Base-by-base conservation (phyloP, 2,888 invertebrate genomes). In the Dynastes tityus region DNA sequence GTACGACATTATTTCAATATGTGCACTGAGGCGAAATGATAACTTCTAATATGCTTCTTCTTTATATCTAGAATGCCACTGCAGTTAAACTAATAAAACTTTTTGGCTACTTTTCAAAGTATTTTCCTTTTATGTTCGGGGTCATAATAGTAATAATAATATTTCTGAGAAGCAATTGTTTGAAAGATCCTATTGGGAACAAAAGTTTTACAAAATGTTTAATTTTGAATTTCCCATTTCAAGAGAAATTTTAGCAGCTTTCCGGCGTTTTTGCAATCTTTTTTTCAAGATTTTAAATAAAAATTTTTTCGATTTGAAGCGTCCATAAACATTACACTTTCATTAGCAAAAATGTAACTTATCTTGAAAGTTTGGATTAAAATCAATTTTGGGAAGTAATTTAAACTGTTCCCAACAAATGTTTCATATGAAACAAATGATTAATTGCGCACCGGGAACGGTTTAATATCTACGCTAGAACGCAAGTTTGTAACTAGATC, bases 351-450 rank as follows among this genome's bases (percentile, higher is more conserved):
- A 1, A 5, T 63, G 63, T 51, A 29, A 68, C 11, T 51, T 51
- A 22, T 51, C 49, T 22, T 68, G 51, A 11, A 51, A 68, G 29
- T 68, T 68, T 0, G 29, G 51, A 68, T 68, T 68, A 68, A 68
- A 68, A 68, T 68, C 16, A 0, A 16, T 16, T 16, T 16, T 16
- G n/a, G n/a, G n/a, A n/a, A n/a, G n/a, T n/a, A n/a, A n/a, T n/a
- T n/a, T n/a, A 51, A 68, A 53, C 68, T 51, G 68, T 68, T 68
- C 13, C 51, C 51, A 53, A n/a, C 53, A 68, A 68, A 29, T 68
- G 68, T 51, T 68, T 29, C 68, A 68, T 68, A 51, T 51, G 68
- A 68, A 67, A 68, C 68, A 51, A 29, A 27, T 68, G 68, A 68
- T 68, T 68, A 68, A 68, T 68, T 51, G 68, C 27, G 13, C 68